These are phyloP conservation scores for Xanthorhoe designata DNA, from an alignment of 2,888 invertebrate species.

Conservation along the genomic window DNA sequence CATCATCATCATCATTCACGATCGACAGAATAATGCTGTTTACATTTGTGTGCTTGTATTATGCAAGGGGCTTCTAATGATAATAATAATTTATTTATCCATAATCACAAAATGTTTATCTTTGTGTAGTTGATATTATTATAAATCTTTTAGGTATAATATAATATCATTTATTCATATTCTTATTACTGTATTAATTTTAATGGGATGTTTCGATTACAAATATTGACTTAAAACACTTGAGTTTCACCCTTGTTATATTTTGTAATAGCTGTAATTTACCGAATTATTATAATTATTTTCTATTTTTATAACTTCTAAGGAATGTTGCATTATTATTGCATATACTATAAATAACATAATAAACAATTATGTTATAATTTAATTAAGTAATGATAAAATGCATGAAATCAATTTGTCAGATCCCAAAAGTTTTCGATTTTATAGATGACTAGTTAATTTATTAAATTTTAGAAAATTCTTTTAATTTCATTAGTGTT, in stretches of 20 bases:
- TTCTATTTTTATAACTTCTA: conserved; percentile 70
- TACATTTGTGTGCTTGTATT: background rate
- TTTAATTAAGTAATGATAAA: conserved; percentile 42
- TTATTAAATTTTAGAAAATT: conserved; percentile 62
- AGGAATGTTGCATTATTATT: conserved; percentile 79
- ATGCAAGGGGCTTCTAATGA: conserved; percentile 14
- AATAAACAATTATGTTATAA: conserved; percentile 60
- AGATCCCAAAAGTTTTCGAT: conserved; percentile 77
- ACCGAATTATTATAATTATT: conserved; percentile 62
- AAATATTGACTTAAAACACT: conserved; percentile 28
- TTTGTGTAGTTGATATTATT: conserved; percentile 30
- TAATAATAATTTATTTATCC: conserved; percentile 26
- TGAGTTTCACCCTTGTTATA: conserved; percentile 41
- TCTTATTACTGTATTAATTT: conserved; percentile 26
- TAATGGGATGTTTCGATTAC: conserved; percentile 39
- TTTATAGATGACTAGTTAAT: conserved; percentile 53
- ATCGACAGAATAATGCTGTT: background rate
- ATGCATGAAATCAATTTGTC: conserved; percentile 76
- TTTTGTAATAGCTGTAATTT: conserved; percentile 53
- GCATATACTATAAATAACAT: too few species aligned
- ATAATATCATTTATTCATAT: conserved; percentile 20
- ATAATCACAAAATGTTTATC: conserved; percentile 7
- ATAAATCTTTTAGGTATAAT: conserved; percentile 27
- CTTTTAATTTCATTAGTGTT: conserved; percentile 38
- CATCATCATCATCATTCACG: background rate